Evolutionary conservation across 1,140 invertebrate genomes (phyloP).

Genomic region (Caenorhabditis tropicalis): DNA sequence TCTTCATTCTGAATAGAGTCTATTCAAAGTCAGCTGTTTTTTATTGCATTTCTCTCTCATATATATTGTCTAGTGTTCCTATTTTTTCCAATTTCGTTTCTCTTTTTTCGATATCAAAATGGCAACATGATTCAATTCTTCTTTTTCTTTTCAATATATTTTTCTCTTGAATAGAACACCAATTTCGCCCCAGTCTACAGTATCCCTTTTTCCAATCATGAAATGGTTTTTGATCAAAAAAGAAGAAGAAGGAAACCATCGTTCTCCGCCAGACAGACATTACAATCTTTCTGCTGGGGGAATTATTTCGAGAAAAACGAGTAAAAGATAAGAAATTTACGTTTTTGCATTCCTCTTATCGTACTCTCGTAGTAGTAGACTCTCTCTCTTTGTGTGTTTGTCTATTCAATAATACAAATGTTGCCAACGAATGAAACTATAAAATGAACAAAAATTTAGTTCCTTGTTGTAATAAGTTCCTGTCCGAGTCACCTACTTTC

Average conservation of each 20-base stretch:
- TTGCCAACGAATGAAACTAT: background rate
- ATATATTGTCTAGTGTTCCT: background rate
- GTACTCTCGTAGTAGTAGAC: no score
- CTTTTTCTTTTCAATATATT: slow-evolving; percentile 39
- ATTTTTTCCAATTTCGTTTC: background rate
- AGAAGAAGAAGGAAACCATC: background rate
- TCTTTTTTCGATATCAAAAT: background rate
- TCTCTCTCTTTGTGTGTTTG: no score
- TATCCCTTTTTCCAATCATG: background rate
- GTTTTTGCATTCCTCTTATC: background rate
- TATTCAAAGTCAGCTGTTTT: no score
- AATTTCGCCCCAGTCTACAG: background rate
- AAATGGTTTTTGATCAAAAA: background rate
- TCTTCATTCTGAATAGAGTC: no score
- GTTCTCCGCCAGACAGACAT: background rate
- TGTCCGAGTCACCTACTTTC: no score
- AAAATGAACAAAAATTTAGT: background rate
- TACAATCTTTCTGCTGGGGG: no score
- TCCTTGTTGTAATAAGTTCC: background rate
- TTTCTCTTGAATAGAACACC: background rate
- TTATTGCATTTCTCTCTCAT: no score
- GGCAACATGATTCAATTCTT: slow-evolving; percentile 1
- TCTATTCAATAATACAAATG: background rate
- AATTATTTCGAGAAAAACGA: no score
- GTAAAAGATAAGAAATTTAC: background rate